Percentiles rank a stretch among this genome's conserved stretches.
These are phyloP conservation scores for Murina feae DNA, from an alignment of 2,113 vertebrate species.

Conservation along the genomic window DNA sequence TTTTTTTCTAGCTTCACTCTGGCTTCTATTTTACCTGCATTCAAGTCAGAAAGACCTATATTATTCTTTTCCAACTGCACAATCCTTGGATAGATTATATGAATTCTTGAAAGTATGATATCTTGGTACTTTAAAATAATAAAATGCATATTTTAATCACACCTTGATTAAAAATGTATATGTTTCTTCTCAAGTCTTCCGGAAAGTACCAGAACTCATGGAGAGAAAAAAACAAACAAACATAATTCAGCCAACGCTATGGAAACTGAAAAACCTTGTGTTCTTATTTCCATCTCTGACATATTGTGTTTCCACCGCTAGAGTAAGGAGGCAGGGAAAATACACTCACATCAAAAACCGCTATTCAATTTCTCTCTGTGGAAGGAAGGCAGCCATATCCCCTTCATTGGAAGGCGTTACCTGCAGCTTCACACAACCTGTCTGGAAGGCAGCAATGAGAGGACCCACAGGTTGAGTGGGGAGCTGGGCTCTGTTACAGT, in stretches of 20 bases:
- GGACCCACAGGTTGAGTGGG: too few relatives aligned
- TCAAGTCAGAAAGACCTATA: not conserved
- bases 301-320: not conserved
- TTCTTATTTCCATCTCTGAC: not conserved
- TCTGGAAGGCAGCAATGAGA: not conserved
- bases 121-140: not conserved
- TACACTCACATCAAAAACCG: not conserved
- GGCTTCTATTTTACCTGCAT: not conserved
- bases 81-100: not conserved
- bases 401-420: not conserved
- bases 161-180: not conserved
- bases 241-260: not conserved
- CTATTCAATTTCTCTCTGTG: not conserved
- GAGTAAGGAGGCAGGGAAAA: not conserved
- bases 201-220: not conserved
- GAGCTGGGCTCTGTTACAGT: too few relatives aligned
- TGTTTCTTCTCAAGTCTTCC: not conserved
- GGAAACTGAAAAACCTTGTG: not conserved
- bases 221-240: not conserved
- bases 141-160: not conserved
- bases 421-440: not conserved
- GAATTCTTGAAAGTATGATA: not conserved
- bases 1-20: not conserved
- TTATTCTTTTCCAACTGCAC: not conserved
- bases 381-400: not conserved